Evolutionary conservation across 1,140 invertebrate genomes (phyloP).

Genomic region (Argopecten irradians): DNA sequence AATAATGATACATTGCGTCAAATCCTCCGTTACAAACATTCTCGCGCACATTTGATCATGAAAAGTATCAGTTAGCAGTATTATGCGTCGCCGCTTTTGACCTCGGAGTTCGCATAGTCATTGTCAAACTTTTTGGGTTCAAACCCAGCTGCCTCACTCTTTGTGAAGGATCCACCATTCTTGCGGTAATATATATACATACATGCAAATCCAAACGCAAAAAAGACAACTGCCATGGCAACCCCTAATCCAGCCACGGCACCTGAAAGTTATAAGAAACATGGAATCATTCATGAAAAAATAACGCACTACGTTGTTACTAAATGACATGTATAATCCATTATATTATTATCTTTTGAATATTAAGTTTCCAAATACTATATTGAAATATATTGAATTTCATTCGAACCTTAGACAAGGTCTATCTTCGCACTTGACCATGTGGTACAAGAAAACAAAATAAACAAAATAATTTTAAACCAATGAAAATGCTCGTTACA

Average conservation of each 20-base stretch:
- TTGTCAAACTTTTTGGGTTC: neutral
- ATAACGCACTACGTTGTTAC: too few species aligned
- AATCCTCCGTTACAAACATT: neutral
- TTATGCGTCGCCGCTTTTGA: neutral
- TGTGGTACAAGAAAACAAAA: too few species aligned
- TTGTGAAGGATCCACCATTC: neutral
- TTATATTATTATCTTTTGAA: too few species aligned
- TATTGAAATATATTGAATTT: too few species aligned
- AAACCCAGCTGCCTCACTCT: neutral
- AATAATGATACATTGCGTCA: neutral
- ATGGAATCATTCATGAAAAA: too few species aligned
- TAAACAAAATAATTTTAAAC: too few species aligned
- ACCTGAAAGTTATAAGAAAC: constrained; percentile 10
- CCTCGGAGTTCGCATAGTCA: neutral
- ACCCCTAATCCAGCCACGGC: constrained; percentile 41
- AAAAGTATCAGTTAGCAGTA: neutral
- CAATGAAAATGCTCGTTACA: too few species aligned
- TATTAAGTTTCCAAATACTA: too few species aligned
- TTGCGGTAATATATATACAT: constrained; percentile 36
- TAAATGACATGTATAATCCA: too few species aligned
- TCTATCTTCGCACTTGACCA: too few species aligned
- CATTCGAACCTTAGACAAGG: too few species aligned
- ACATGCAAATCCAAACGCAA: constrained; percentile 35
- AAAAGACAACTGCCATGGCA: constrained; percentile 40
- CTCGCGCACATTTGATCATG: neutral